phyloP scores from a whole-genome alignment of 2,113 vertebrate genomes.

The Poicephalus meyeri region DNA sequence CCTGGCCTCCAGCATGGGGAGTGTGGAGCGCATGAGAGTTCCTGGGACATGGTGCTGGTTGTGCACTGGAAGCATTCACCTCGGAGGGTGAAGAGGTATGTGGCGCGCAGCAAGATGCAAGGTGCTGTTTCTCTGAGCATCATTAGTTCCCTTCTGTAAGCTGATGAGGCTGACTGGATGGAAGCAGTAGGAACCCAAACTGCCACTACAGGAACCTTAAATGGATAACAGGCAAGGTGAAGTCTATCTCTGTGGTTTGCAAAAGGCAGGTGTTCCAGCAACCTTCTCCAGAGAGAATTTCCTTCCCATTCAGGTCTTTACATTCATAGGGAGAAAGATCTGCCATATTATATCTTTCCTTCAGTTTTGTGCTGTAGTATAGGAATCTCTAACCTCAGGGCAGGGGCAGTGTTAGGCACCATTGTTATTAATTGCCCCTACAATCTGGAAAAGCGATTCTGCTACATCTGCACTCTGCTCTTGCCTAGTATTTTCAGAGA shows the following conservation, averaged over 20 bases:
- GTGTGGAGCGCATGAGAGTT: background rate
- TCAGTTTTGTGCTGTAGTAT: background rate
- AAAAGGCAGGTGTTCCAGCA: background rate
- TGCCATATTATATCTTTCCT: background rate
- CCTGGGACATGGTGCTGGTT: background rate
- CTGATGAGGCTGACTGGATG: background rate
- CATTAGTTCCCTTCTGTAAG: background rate
- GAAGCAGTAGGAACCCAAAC: background rate
- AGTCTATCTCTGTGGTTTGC: background rate
- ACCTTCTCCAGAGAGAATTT: background rate
- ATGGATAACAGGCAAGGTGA: background rate
- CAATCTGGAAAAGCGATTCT: background rate
- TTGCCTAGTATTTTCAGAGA: background rate
- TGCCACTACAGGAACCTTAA: rapidly evolving
- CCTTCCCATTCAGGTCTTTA: background rate
- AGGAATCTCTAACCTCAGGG: background rate
- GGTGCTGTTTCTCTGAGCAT: background rate
- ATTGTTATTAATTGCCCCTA: background rate
- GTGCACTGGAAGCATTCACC: background rate
- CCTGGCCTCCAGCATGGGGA: background rate
- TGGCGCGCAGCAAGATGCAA: background rate
- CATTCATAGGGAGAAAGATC: background rate
- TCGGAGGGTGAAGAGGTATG: rapidly evolving
- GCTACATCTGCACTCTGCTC: background rate
- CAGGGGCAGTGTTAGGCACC: background rate